phyloP scores from a whole-genome alignment of 2,113 vertebrate species.

The Erythrocercus mccallii region DNA sequence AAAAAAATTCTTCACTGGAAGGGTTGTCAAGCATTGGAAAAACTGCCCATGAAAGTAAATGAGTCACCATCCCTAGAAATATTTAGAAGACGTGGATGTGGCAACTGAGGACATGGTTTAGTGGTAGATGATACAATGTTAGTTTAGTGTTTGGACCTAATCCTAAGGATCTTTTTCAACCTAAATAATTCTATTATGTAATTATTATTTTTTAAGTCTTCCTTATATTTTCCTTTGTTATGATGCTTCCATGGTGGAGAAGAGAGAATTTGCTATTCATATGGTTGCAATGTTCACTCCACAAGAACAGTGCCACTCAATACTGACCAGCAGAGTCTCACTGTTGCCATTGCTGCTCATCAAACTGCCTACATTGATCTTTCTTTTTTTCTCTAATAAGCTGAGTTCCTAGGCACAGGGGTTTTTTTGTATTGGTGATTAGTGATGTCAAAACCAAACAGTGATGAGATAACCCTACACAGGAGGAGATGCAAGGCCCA shows the following conservation, averaged over 20 bases:
- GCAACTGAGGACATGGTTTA: neutral
- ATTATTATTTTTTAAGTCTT: neutral
- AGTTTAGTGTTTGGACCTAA: neutral
- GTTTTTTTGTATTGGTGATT: neutral
- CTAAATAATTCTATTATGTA: neutral
- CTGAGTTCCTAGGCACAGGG: neutral
- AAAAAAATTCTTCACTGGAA: neutral
- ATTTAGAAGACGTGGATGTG: neutral
- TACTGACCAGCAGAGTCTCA: neutral
- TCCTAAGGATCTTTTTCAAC: neutral
- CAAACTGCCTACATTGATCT: neutral
- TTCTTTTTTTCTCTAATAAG: neutral
- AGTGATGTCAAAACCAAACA: neutral
- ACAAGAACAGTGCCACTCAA: neutral
- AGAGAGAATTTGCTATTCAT: neutral
- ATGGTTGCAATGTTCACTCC: accelerated
- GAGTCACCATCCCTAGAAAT: neutral
- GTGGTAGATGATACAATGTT: neutral
- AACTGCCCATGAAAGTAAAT: neutral
- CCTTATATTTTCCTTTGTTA: neutral
- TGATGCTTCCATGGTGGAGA: neutral
- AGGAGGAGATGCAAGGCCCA: neutral
- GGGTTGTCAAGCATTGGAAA: neutral
- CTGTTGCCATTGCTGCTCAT: neutral
- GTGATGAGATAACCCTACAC: neutral